A percentile compares a stretch with the other conserved stretches of the same genome.
phyloP scores from a whole-genome alignment of 2,113 vertebrate genomes.

The Lamprologus sp. region DNA sequence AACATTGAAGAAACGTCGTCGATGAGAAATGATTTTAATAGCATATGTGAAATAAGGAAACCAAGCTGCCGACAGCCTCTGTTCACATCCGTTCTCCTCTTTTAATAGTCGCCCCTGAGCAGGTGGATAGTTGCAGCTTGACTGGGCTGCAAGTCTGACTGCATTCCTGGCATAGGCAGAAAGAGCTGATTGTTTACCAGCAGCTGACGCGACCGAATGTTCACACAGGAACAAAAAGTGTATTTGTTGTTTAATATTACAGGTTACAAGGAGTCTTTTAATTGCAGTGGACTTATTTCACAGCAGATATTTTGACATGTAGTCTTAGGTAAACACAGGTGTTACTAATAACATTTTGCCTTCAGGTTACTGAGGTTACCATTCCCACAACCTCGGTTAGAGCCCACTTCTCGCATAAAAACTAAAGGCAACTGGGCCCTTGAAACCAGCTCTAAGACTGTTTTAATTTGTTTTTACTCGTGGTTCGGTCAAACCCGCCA shows the following conservation, averaged over 20 bases:
- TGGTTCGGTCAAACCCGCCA: background rate
- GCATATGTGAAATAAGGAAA: background rate
- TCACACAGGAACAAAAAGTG: background rate
- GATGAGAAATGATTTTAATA: too few species aligned
- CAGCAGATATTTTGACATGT: background rate
- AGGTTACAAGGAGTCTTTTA: background rate
- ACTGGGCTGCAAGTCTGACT: background rate
- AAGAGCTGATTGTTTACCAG: background rate
- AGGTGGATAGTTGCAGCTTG: background rate
- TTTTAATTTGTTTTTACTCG: background rate
- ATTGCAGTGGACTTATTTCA: background rate
- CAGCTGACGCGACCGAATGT: background rate
- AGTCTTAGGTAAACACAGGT: background rate
- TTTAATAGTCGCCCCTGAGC: background rate
- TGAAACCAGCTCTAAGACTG: background rate
- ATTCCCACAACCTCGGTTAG: background rate
- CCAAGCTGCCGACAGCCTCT: background rate
- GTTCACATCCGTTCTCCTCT: background rate
- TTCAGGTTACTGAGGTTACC: background rate
- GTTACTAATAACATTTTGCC: background rate
- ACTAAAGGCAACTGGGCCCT: background rate
- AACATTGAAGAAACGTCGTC: background rate
- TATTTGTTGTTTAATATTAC: background rate
- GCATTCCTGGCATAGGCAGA: constrained; percentile 28
- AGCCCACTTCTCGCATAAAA: background rate